phyloP scores from a whole-genome alignment of 2,888 invertebrate species.

The Tetragonula carbonaria region DNA sequence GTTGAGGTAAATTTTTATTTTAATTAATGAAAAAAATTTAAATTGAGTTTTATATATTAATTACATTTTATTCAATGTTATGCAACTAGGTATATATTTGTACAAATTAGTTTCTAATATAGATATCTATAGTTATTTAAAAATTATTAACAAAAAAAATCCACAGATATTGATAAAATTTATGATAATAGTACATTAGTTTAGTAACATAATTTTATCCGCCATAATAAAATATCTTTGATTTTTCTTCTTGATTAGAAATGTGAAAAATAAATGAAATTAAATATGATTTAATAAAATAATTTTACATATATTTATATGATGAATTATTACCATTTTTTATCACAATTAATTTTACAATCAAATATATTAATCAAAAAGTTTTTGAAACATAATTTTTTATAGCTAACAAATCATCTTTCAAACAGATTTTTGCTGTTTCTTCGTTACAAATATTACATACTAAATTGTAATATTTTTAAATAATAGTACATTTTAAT shows the following conservation, averaged over 20 bases:
- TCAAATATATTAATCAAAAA: conserved; percentile 16
- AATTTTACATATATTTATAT: conserved; percentile 24
- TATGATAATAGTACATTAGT: conserved; percentile 1
- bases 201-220: conserved; percentile 14
- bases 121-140: background rate
- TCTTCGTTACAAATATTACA: background rate
- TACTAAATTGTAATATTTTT: conserved; percentile 26
- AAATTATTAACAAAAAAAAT: conserved; percentile 10
- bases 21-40: conserved; percentile 15
- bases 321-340: conserved; percentile 23
- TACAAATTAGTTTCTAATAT: conserved; percentile 32
- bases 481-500: conserved; percentile 34
- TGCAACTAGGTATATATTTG: conserved; percentile 13
- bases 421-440: background rate
- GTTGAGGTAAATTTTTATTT: conserved; percentile 8
- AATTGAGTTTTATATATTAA: conserved; percentile 33
- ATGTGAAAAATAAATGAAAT: conserved; percentile 19
- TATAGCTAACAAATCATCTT: background rate
- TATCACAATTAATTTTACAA: conserved; percentile 33
- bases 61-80: conserved; percentile 42
- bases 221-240: background rate
- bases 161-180: background rate
- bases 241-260: background rate
- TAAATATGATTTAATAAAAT: conserved; percentile 30
- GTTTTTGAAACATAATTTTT: background rate